Evolutionary conservation across 2,113 vertebrate genomes (phyloP).

Genomic region (Zootoca vivipara): DNA sequence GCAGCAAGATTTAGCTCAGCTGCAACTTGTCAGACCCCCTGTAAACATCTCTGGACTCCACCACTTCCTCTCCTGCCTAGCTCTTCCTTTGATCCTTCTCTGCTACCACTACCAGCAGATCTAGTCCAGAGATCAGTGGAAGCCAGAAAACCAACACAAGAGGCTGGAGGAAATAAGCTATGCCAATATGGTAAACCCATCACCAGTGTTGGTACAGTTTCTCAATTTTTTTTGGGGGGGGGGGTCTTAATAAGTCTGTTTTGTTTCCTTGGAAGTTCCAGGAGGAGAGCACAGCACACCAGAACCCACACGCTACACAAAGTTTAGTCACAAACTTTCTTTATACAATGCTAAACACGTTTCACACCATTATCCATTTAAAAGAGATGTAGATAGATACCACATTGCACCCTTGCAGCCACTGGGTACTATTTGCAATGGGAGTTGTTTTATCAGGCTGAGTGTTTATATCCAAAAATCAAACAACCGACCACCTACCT

Average conservation of each 20-base stretch:
- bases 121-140: background rate
- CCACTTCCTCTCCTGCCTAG: background rate
- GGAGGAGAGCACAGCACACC: background rate
- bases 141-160: background rate
- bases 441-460: conserved; percentile 9
- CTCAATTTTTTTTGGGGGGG: too few relatives aligned
- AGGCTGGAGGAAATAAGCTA: background rate
- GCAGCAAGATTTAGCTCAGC: background rate
- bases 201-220: background rate
- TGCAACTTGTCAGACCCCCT: background rate
- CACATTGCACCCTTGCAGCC: background rate
- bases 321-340: background rate
- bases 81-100: background rate
- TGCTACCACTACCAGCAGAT: background rate
- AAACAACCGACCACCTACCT: background rate
- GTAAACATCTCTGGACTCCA: background rate
- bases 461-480: conserved; percentile 27
- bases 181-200: background rate
- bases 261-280: background rate
- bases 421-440: background rate
- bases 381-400: conserved; percentile 12
- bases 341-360: background rate
- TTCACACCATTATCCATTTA: background rate
- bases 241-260: background rate
- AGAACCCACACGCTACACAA: background rate